Evolutionary conservation across 2,888 invertebrate genomes (phyloP), one percentile per base, ranked within the genome.

Genomic region (Eristalis arbustorum): DNA sequence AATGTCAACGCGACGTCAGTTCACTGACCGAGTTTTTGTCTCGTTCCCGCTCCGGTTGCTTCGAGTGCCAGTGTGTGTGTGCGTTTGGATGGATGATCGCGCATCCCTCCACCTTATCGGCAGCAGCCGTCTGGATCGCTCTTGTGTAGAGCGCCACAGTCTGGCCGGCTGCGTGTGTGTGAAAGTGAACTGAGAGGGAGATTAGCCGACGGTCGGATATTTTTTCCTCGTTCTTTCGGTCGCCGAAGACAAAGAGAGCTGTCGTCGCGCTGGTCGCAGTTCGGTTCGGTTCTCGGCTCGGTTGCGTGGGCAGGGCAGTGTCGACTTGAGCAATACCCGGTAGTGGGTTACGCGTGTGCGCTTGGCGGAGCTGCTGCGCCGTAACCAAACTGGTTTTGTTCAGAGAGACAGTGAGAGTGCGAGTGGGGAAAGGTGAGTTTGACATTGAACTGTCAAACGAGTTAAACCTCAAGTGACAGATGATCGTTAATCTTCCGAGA

Each of bases 1-100:
- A 89, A 89, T 89, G 89, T 88, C 89, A 89, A 82, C 76, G 64
- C 71, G 73, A 84, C 81, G 81, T 83, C 77, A 89, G 88, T 88
- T 89, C 88, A 89, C 81, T 89, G 89, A 89, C 89, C 88, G 85
- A 85, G 77, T 82, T 88, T 84, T 88, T 84, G 75, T 80, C 77
- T 81, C 85, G 62, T 62, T 85, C 66, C 34, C 56, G 10, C 77
- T 10, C 34, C 18, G 13, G 10, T 10, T 8, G 57, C 4, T n/a
- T n/a, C n/a, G n/a, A n/a, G n/a, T 23, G 8, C 13, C 11, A 3
- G 1, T n/a, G 42, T 42, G 37, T 42, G 42, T n/a, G 42, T 42
- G 28, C n/a, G 42, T 14, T 42, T 18, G 69, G 18, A 8, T 49
- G 8, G 49, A 5, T 18, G 69, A 64, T 69, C 68, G 61, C 56